A percentile compares a stretch with the other conserved stretches of the same genome.
Conservation (phyloP, 2,888 invertebrate genomes). For the Labia minor region DNA sequence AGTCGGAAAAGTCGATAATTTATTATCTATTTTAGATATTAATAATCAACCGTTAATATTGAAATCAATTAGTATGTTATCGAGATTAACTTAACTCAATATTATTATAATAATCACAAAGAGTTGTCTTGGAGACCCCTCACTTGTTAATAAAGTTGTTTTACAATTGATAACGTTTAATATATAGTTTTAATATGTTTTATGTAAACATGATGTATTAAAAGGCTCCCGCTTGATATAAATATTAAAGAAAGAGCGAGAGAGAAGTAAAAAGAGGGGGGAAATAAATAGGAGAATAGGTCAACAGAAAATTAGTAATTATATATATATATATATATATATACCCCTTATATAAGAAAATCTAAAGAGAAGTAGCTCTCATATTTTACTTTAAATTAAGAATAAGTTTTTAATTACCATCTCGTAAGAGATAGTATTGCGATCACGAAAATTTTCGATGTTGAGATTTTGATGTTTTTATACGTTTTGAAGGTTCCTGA, state of each 20-base stretch:
- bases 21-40: not conserved
- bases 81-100: not conserved
- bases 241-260: not conserved
- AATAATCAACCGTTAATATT: not conserved
- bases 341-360: too few relatives aligned
- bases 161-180: not conserved
- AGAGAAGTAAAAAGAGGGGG: not conserved
- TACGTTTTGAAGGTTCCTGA: too few relatives aligned
- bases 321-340: too few relatives aligned
- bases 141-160: conserved; percentile 3
- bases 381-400: too few relatives aligned
- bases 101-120: not conserved
- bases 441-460: too few relatives aligned
- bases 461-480: too few relatives aligned
- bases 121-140: not conserved
- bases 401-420: too few relatives aligned
- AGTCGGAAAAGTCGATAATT: not conserved
- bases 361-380: too few relatives aligned
- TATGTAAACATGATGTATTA: not conserved
- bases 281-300: too few relatives aligned
- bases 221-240: not conserved
- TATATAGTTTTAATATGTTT: conserved; percentile 13
- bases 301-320: not conserved
- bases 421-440: too few relatives aligned
- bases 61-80: not conserved